Percentiles rank a stretch among this genome's conserved stretches.
Conservation (phyloP, 2,113 vertebrate genomes). For the Larimichthys polyactis region DNA sequence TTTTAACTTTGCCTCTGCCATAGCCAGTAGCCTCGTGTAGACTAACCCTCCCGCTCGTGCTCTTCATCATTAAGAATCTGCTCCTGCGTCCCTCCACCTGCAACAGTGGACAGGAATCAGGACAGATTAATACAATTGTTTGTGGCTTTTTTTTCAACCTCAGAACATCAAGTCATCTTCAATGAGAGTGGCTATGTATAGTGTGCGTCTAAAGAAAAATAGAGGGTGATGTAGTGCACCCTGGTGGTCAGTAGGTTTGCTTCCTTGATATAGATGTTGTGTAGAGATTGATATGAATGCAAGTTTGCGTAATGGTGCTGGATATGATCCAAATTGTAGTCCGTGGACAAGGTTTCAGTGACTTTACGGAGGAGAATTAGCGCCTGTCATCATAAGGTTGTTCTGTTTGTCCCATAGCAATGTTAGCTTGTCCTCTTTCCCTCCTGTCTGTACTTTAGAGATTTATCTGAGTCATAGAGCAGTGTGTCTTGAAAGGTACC, state of each 20-base stretch:
- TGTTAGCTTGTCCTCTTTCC: slow-evolving; percentile 23
- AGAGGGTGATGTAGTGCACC: slow-evolving; percentile 42
- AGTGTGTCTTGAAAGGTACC: neutral
- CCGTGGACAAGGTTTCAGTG: slow-evolving; percentile 23
- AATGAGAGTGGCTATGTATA: neutral
- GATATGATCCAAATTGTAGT: slow-evolving; percentile 22
- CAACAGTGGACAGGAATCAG: slow-evolving; percentile 15
- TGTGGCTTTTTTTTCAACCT: neutral
- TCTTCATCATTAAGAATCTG: slow-evolving; percentile 26
- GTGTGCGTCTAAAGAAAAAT: neutral
- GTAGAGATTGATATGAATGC: neutral
- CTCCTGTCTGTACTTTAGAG: slow-evolving; percentile 15
- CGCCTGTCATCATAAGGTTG: slow-evolving; percentile 4
- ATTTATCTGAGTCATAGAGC: slow-evolving; percentile 26
- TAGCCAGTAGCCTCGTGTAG: slow-evolving; percentile 47
- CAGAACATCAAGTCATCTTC: slow-evolving; percentile 10
- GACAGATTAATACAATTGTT: slow-evolving; percentile 26
- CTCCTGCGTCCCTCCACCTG: slow-evolving; percentile 19
- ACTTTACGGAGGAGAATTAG: slow-evolving; percentile 21
- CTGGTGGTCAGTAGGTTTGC: slow-evolving; percentile 51
- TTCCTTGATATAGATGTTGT: neutral
- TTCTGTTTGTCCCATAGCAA: slow-evolving; percentile 24
- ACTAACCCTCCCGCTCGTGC: slow-evolving; percentile 62
- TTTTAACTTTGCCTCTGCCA: slow-evolving; percentile 31
- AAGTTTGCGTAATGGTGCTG: slow-evolving; percentile 36